phyloP scores from a whole-genome alignment of 2,113 vertebrate species.

The Pseudorhombus dupliciocellatus region DNA sequence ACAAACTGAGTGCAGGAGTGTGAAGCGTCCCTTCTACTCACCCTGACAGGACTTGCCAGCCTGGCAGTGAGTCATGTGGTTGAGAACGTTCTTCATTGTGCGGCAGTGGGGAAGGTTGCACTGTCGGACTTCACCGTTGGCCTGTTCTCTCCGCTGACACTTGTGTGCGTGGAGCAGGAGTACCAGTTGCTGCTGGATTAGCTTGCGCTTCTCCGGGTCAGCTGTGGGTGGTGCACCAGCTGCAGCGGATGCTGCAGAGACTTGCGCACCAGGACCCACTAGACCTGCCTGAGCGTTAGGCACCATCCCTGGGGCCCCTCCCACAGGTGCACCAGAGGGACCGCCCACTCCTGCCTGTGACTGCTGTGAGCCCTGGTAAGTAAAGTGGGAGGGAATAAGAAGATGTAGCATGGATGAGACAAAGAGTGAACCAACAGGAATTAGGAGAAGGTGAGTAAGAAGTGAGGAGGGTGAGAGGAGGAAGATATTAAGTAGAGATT shows the following conservation, averaged over 20 bases:
- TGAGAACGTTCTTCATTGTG: constrained; percentile 99
- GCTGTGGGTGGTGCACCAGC: constrained; percentile 94
- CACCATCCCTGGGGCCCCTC: constrained; percentile 80
- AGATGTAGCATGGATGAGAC: background rate
- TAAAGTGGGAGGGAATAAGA: background rate
- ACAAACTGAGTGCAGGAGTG: background rate
- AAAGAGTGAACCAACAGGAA: background rate
- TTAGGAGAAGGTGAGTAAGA: background rate
- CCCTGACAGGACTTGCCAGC: constrained; percentile 99
- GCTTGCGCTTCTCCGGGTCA: constrained; percentile 97
- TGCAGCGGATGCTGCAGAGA: constrained; percentile 70
- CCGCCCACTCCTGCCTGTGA: constrained; percentile 70
- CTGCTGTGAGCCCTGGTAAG: constrained; percentile 74
- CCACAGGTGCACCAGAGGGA: constrained; percentile 62
- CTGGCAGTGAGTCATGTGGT: constrained; percentile 99
- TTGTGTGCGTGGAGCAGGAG: constrained; percentile 97
- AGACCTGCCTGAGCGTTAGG: constrained; percentile 84
- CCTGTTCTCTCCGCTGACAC: constrained; percentile 97
- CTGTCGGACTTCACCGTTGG: constrained; percentile 94
- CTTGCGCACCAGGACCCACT: constrained; percentile 73
- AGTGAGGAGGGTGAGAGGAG: background rate
- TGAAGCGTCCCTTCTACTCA: constrained; percentile 62
- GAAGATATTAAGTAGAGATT: background rate
- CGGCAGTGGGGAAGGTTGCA: constrained; percentile 99
- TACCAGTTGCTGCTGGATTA: constrained; percentile 98